Base-by-base conservation (phyloP, 2,888 invertebrate species). In the Caenorhabditis sp. region DNA sequence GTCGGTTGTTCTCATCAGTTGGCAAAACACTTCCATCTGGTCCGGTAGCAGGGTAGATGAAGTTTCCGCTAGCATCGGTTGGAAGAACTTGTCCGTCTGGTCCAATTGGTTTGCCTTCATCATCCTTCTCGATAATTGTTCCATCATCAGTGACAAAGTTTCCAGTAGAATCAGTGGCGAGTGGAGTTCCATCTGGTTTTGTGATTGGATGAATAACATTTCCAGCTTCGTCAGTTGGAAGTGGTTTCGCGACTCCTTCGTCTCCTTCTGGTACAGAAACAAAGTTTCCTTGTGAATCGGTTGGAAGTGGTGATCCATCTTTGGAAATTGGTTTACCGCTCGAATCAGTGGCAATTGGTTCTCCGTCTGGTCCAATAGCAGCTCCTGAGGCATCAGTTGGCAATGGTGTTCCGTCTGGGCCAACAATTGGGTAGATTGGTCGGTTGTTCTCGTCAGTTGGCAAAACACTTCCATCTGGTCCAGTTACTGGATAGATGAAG, bases 311-410 rank as follows among this genome's bases (percentile, higher is more conserved):
- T 21, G 53, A 19, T 31, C 75, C 75, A 51, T 78, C 77, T 12
- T 63, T 58, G 31, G 70, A 68, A 14, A 76, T 37, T 12, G 58
- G 36, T 17, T 65, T 58, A 1, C 62, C 61, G 21, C 51, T 51
- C 4, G 21, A 58, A 54, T 73, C 73, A 10, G 68, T 73, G 12
- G 73, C 57, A 24, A 73, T 43, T 26, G 55, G 58, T 1, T 54
- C 43, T 27, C 75, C 75, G 24, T 74, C 74, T n/a, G 70, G 55
- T n/a, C 59, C 78, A 24, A 71, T 57, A 53, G 55, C 63, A 17
- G 66, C 59, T 19, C 78, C 79, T 21, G 66, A 58, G 17, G 57
- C 69, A 59, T 79, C 77, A 10, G 78, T 82, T 19, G 77, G 77
- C n/a, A 83, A 64, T 19, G 27, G 24, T 55, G 37, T 21, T 21